Base-by-base conservation (phyloP, 2,888 invertebrate genomes). In the Patella ulyssiponensis region DNA sequence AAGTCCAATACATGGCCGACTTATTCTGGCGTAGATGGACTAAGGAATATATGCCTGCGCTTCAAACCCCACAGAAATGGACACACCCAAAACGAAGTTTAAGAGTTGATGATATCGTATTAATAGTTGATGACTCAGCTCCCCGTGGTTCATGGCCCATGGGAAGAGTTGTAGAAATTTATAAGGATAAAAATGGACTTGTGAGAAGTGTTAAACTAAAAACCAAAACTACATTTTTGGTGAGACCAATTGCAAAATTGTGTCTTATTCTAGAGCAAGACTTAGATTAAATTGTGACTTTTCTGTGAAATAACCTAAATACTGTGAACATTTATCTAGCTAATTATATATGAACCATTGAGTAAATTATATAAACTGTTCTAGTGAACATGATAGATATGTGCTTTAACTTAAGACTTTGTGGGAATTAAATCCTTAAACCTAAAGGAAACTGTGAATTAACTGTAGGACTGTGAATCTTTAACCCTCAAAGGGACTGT, bases 11-110 rank as follows among this genome's bases (percentile, higher is more conserved):
- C 33, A 5, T 33, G 33, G 33, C 33, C 33, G 33, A 81, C 53
- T 12, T 75, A 53, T 78, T 80, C 69, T 79, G 81, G 80, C 58
- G 27, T 14, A 74, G 80, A 54, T 82, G 76, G 78, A 15, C 69
- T 11, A 69, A 64, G n/a, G 78, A 80, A 71, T 78, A 78, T 73
- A 51, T 80, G 44, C 70, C 76, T 15, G n/a, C 53, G 14, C 70
- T 80, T 11, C 80, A 80, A 33, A 54, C 56, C 56, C 56, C 78
- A 33, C 74, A 69, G 52, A 78, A 76, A 56, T 79, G 78, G 80
- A 51, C 54, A n/a, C 27, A 33, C 33, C 23, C 5, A 11, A 23
- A 69, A 51, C 12, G 33, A 20, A 54, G 54, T 71, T 52, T n/a
- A 20, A 33, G 23, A 17, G 27, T 76, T 17, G 53, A 58, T 12